Evolutionary conservation across 2,797 vertebrate genomes (phyloP), one percentile per base, ranked within the genome.

Genomic region (Podargus strigoides): DNA sequence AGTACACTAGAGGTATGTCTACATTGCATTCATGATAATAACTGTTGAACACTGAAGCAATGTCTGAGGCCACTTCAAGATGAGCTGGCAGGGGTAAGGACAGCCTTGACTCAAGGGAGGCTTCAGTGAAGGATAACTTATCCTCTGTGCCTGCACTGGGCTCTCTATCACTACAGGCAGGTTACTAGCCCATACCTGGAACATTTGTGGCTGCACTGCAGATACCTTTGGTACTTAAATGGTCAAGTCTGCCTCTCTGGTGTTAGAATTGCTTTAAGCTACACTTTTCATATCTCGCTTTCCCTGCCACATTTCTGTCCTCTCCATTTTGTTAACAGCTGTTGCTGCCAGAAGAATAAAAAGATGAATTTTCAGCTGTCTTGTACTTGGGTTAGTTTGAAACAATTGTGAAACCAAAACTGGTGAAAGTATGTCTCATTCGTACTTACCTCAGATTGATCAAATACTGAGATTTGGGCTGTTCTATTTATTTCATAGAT

Each of bases 121-220:
- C 13, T 20, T 76, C 56, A 66, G 53, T 46, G 30, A 24, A 75
- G 66, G 27, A 7, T 83, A n/a, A 4, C 32, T 37, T 9, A 44
- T 6, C 28, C 56, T 49, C 52, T 23, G 2, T 39, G 53, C 76
- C 56, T 78, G 63, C 55, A 12, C 59, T 19, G 69, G 84, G 67
- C 73, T 75, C 37, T 2, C 1, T 59, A 7, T 9, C 14, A 1
- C 55, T 47, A 30, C 0, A 0, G n/a, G 49, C 22, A n/a, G 26
- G 23, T 30, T 75, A 23, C 24, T 42, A 15, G 11, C 62, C 91
- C 12, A 0, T 7, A 5, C 6, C 27, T 49, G 72, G 37, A 70
- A 42, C 0, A 0, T 52, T 14, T 34, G 16, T 72, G 69, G 27
- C 83, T 78, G 37, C 47, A 41, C 21, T 26, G 41, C 52, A 34